phyloP scores from a whole-genome alignment of 2,113 vertebrate genomes.

The Bubalus kerabau region DNA sequence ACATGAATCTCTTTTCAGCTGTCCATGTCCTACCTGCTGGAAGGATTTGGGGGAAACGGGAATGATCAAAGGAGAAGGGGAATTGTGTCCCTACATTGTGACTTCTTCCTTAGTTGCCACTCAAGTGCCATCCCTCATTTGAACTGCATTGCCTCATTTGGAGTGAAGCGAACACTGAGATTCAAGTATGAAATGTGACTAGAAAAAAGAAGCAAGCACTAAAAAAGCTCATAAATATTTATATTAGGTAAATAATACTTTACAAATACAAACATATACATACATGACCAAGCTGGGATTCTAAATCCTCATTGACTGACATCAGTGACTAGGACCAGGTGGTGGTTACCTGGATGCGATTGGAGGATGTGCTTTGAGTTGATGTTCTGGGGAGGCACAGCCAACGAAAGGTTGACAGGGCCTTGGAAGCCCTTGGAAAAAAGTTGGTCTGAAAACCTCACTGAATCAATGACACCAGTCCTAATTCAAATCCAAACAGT shows the following conservation, averaged over 20 bases:
- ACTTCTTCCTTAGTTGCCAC: neutral
- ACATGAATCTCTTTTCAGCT: neutral
- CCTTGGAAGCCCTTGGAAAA: neutral
- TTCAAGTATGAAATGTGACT: neutral
- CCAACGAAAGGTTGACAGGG: neutral
- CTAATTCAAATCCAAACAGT: neutral
- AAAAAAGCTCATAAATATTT: neutral
- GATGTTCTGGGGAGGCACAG: neutral
- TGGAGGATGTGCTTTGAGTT: no score
- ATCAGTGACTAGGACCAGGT: no score
- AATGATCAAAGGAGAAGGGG: neutral
- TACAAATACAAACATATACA: neutral
- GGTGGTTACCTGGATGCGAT: neutral
- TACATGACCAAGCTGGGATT: neutral
- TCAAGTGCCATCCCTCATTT: neutral
- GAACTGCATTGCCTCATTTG: neutral
- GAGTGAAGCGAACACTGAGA: neutral
- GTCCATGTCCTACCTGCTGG: neutral
- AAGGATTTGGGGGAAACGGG: neutral
- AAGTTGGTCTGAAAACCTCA: neutral
- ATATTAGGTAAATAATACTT: neutral
- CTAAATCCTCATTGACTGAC: neutral
- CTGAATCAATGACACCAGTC: neutral
- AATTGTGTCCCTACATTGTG: neutral
- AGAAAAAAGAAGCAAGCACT: neutral